Evolutionary conservation across 2,888 invertebrate species (phyloP).

Genomic region (Drosophila tripunctata): DNA sequence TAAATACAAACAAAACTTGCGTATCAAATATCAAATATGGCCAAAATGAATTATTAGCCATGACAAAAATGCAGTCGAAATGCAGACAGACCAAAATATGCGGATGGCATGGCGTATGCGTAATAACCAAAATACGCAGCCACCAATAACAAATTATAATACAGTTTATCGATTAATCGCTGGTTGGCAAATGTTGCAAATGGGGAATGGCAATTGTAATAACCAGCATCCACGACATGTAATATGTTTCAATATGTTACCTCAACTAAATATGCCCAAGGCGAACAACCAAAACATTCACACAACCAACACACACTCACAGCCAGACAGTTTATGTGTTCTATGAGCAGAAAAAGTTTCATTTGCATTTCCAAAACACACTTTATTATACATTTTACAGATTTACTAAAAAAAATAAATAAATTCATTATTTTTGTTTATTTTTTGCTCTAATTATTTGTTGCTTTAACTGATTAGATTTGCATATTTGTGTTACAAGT

Average conservation of each 20-base stretch:
- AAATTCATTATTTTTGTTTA: background rate
- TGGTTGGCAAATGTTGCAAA: background rate
- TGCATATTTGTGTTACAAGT: background rate
- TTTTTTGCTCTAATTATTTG: background rate
- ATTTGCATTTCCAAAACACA: too few relatives aligned
- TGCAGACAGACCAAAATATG: slow-evolving; percentile 12
- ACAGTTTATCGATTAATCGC: slow-evolving; percentile 72
- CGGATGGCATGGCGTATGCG: slow-evolving; percentile 49
- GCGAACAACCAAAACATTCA: slow-evolving; percentile 11
- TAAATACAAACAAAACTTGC: slow-evolving; percentile 50
- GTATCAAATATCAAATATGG: slow-evolving; percentile 18
- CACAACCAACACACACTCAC: background rate
- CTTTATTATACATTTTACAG: background rate
- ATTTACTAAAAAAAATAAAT: background rate
- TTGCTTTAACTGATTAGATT: background rate
- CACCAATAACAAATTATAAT: slow-evolving; percentile 67
- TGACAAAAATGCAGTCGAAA: slow-evolving; percentile 35
- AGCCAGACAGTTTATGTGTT: slow-evolving; percentile 46
- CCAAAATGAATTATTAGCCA: slow-evolving; percentile 60
- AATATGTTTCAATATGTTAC: slow-evolving; percentile 66
- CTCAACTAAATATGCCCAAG: slow-evolving; percentile 29
- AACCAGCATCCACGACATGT: slow-evolving; percentile 22
- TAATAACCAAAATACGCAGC: slow-evolving; percentile 42
- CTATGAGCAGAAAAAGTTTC: background rate
- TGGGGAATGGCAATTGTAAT: background rate